Conservation (phyloP, 1,140 invertebrate species). For the Hormaphis cornu region DNA sequence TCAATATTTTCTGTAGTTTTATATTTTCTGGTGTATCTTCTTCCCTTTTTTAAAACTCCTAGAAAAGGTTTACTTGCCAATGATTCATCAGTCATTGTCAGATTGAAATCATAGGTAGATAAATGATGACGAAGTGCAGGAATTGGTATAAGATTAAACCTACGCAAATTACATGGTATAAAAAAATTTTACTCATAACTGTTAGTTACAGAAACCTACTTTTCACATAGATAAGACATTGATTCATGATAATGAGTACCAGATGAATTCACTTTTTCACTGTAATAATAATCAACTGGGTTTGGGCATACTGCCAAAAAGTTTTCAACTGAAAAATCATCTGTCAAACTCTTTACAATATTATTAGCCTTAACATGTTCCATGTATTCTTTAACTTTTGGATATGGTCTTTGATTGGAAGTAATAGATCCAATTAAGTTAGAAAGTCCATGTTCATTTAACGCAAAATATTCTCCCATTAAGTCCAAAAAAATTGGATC, state of each 20-base stretch:
- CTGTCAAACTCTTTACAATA: not conserved
- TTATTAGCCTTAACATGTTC: not conserved
- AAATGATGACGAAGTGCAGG: not conserved
- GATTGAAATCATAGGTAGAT: not conserved
- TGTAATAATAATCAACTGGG: not conserved
- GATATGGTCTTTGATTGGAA: not conserved
- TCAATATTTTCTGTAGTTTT: not conserved
- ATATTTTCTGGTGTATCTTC: not conserved
- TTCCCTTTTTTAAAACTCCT: not conserved
- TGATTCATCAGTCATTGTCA: not conserved
- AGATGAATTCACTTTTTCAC: not conserved
- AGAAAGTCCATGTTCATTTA: not conserved
- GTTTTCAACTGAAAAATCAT: not conserved
- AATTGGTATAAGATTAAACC: not conserved
- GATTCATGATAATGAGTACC: not conserved
- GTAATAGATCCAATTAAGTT: not conserved
- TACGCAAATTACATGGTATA: not conserved
- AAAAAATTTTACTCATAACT: not conserved
- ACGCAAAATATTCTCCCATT: not conserved
- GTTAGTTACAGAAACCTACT: not conserved
- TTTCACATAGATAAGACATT: not conserved
- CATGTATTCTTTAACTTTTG: not conserved
- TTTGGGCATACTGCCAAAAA: not conserved
- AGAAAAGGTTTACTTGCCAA: not conserved
- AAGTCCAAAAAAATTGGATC: slow-evolving; percentile 9